Percentiles rank a stretch among this genome's conserved stretches.
phyloP scores from a whole-genome alignment of 2,888 invertebrate species.

The Margaritifera margaritifera region DNA sequence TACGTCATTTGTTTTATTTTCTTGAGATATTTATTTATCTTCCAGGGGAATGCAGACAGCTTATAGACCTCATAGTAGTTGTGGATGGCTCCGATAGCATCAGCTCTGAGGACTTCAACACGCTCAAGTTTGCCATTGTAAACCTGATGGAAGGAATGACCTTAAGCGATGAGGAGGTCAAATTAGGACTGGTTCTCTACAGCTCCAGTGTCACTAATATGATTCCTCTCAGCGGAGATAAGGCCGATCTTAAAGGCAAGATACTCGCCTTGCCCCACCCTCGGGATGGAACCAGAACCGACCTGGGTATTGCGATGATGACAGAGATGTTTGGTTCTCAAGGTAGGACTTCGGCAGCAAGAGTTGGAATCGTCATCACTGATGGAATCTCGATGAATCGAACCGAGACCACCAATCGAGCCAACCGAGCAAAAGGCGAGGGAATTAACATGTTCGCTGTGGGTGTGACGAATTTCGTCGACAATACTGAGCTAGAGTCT shows the following conservation, averaged over 20 bases:
- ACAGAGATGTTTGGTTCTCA: slow-evolving; percentile 22
- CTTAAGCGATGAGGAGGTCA: slow-evolving; percentile 23
- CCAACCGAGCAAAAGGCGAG: slow-evolving; percentile 12
- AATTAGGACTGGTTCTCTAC: slow-evolving; percentile 30
- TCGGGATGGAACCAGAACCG: slow-evolving; percentile 33
- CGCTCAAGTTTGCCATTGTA: slow-evolving; percentile 20
- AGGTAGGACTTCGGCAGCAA: slow-evolving; percentile 20
- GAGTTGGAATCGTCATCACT: slow-evolving; percentile 34
- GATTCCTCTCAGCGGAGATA: slow-evolving; percentile 22
- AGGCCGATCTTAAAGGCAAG: slow-evolving; percentile 10
- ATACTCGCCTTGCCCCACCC: slow-evolving; percentile 26
- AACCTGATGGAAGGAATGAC: slow-evolving; percentile 22
- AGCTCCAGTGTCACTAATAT: slow-evolving; percentile 23
- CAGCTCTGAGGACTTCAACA: slow-evolving; percentile 21
- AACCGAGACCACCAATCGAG: slow-evolving; percentile 15
- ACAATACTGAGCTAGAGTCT: slow-evolving; percentile 19
- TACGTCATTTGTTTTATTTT: too few relatives aligned
- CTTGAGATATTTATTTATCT: too few relatives aligned
- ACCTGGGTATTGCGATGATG: slow-evolving; percentile 29
- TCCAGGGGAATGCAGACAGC: slow-evolving; percentile 14
- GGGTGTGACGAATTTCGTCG: slow-evolving; percentile 23
- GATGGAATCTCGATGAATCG: slow-evolving; percentile 34
- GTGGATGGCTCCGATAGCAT: slow-evolving; percentile 40
- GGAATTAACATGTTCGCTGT: slow-evolving; percentile 32
- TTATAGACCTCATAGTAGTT: slow-evolving; percentile 28